Conservation (phyloP, 2,888 invertebrate genomes). For the Branchellion lobata region DNA sequence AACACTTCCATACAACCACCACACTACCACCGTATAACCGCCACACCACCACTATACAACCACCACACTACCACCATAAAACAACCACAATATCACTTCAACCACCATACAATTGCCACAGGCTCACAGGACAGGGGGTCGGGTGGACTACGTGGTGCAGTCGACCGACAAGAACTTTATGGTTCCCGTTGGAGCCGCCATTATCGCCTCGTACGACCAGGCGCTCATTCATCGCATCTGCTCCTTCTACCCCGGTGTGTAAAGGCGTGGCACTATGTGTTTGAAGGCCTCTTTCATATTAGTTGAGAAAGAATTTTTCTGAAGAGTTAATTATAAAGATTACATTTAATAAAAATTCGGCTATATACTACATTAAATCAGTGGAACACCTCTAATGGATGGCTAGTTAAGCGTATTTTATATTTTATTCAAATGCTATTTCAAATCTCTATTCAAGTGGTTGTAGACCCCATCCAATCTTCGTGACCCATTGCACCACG, state of each 20-base stretch:
- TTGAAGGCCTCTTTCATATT: too few species aligned
- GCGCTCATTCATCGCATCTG: constrained; percentile 69
- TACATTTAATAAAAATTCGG: neutral
- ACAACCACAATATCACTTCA: neutral
- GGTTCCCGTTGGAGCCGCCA: constrained; percentile 79
- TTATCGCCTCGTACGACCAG: constrained; percentile 71
- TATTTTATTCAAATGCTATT: too few species aligned
- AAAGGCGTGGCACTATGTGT: too few species aligned
- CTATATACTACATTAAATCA: too few species aligned
- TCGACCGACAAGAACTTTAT: constrained; percentile 81
- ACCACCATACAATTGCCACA: constrained; percentile 48
- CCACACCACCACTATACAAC: too few species aligned
- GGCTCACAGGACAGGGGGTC: constrained; percentile 65
- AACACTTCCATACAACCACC: too few species aligned
- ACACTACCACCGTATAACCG: too few species aligned
- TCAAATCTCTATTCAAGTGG: too few species aligned
- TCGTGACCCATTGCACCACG: constrained; percentile 39
- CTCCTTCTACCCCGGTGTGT: constrained; percentile 72
- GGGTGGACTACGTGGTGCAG: constrained; percentile 78
- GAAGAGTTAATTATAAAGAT: neutral
- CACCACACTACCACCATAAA: neutral
- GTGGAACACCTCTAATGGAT: too few species aligned
- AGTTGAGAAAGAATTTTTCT: neutral
- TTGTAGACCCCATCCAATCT: too few species aligned
- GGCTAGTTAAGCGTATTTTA: too few species aligned